Evolutionary conservation across 2,113 vertebrate species (phyloP).

Genomic region (Heterotilapia buettikoferi): DNA sequence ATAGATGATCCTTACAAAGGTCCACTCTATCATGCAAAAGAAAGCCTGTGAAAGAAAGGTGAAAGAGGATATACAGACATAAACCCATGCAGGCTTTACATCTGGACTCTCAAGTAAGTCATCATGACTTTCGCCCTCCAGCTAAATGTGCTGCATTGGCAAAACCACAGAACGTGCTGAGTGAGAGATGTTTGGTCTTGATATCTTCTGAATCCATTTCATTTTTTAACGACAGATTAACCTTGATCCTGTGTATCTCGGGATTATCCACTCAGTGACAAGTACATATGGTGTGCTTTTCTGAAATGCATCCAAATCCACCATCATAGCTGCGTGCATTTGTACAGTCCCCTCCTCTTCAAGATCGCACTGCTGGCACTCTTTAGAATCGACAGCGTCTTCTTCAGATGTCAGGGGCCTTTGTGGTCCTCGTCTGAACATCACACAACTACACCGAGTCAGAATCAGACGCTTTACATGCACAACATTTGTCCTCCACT

Average conservation of each 20-base stretch:
- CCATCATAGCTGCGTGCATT: not conserved
- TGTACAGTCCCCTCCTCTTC: not conserved
- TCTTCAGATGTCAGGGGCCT: conserved; percentile 24
- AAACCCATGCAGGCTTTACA: conserved; percentile 1
- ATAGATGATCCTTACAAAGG: conserved; percentile 62
- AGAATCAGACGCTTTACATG: not conserved
- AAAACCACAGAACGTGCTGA: conserved; percentile 35
- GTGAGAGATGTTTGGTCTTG: conserved; percentile 35
- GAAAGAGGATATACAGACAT: not conserved
- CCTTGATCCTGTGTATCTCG: conserved; percentile 63
- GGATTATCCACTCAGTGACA: conserved; percentile 69
- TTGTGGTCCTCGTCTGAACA: conserved; percentile 17
- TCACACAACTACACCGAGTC: conserved; percentile 3
- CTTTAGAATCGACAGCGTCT: not conserved
- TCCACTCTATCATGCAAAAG: conserved; percentile 42
- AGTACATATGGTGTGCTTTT: conserved; percentile 64
- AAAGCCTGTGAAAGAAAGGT: conserved; percentile 16
- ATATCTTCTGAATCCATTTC: conserved; percentile 59
- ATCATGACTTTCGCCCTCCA: conserved; percentile 41
- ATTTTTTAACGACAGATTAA: conserved; percentile 70
- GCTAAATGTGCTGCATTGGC: conserved; percentile 43
- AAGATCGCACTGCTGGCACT: not conserved
- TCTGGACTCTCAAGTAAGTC: conserved; percentile 26
- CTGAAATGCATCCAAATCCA: conserved; percentile 46
- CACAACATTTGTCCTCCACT: conserved; percentile 16